A percentile compares a stretch with the other conserved stretches of the same genome.
Conservation (phyloP, 1,140 invertebrate genomes). For the Aphelinus certus region DNA sequence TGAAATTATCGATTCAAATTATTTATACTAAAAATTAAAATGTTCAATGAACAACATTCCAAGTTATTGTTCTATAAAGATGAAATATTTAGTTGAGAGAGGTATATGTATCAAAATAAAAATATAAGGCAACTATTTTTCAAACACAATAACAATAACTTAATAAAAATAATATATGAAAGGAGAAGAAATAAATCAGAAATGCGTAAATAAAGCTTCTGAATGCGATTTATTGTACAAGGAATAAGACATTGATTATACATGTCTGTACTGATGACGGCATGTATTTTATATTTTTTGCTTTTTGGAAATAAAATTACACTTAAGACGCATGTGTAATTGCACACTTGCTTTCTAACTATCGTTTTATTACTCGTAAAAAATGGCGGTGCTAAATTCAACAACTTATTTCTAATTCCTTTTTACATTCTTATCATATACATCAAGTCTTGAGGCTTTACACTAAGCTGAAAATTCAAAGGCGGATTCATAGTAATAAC, state of each 20-base stretch:
- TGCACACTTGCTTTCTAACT: background rate
- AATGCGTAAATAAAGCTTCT: background rate
- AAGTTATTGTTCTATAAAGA: too few relatives aligned
- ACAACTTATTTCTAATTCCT: constrained; percentile 17
- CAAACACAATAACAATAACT: too few relatives aligned
- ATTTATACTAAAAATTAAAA: too few relatives aligned
- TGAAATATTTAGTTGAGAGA: too few relatives aligned
- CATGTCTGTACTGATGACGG: constrained; percentile 20
- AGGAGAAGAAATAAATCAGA: too few relatives aligned
- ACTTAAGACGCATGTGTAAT: constrained; percentile 11
- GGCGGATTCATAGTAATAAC: constrained; percentile 30
- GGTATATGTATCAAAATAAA: too few relatives aligned
- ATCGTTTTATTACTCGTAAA: constrained; percentile 31
- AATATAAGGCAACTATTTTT: too few relatives aligned
- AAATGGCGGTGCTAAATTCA: constrained; percentile 25
- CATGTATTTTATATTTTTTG: constrained; percentile 4
- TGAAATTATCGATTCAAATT: too few relatives aligned
- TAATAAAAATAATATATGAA: too few relatives aligned
- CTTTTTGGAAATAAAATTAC: constrained; percentile 31
- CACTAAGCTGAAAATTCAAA: constrained; percentile 30
- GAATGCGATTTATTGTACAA: constrained; percentile 30
- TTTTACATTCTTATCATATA: constrained; percentile 16
- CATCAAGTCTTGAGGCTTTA: constrained; percentile 21
- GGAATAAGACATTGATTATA: constrained; percentile 22
- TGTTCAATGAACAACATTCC: too few relatives aligned